Conservation (phyloP, 2,113 vertebrate species). For the Propithecus coquereli region DNA sequence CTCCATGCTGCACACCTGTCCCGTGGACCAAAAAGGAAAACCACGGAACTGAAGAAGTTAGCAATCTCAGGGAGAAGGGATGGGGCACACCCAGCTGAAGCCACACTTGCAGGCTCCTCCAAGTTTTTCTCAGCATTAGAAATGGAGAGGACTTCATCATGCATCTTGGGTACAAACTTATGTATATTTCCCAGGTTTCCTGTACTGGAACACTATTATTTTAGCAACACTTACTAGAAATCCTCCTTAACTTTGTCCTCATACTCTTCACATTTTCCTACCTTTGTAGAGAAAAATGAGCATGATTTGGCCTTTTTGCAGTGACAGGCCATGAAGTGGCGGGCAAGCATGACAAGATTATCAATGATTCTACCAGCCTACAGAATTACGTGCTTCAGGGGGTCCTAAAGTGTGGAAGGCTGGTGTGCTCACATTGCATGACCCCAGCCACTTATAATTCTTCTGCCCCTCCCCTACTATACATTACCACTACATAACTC, state of each 20-base stretch:
- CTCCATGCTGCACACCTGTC: background rate
- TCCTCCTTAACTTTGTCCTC: background rate
- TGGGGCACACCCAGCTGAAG: background rate
- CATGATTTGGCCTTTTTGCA: background rate
- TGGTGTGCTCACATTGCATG: background rate
- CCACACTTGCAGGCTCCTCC: background rate
- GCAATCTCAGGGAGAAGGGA: too few species aligned
- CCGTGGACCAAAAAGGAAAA: background rate
- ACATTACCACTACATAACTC: background rate
- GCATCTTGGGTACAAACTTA: background rate
- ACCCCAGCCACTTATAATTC: background rate
- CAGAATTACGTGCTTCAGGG: accelerated
- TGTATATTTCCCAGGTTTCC: background rate
- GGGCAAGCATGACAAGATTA: background rate
- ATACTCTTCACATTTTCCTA: background rate
- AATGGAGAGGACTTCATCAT: background rate
- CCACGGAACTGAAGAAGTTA: accelerated
- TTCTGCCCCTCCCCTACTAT: background rate
- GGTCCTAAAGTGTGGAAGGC: too few species aligned
- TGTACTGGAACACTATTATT: background rate
- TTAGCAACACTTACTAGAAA: background rate
- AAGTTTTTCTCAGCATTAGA: background rate
- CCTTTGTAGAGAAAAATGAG: background rate
- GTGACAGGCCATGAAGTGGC: background rate
- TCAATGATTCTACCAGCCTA: background rate